Evolutionary conservation across 2,113 vertebrate species (phyloP), one percentile per base, ranked within the genome.

Genomic region (Hydrochoerus hydrochaeris): DNA sequence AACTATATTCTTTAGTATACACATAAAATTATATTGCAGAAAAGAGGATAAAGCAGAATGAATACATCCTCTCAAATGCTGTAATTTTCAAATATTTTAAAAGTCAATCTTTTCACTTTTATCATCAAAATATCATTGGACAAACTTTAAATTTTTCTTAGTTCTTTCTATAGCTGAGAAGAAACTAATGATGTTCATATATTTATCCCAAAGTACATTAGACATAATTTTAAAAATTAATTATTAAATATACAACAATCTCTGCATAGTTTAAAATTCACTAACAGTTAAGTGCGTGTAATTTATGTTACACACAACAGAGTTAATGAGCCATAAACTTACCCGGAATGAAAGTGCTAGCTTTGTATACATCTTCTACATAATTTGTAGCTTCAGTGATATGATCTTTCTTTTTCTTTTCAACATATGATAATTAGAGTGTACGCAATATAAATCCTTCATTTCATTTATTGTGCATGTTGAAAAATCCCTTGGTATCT

Each of bases 401-500:
- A 96, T 35, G 77, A 58, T 46, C 57, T 6, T 91, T 67, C 13
- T 5, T 57, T 78, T 86, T 95, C 11, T 4, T 96, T 97, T 97
- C 86, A 92, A 5, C 19, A 62, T 94, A 87, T 63, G 90, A 65
- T 95, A 96, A 96, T 84, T 97, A 24, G 60, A 97, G 20, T 46
- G 7, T 95, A n/a, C 60, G 14, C 96, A 83, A 89, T 94, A 12
- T 73, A 97, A 96, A 92, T 95, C 92, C 94, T 96, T 97, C 24
- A 97, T 97, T 97, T 97, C 16, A 95, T 96, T 97, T 98, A 41
- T 57, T 94, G 20, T 90, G 90, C 85, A 81, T 65, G 5, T 62
- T 91, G 90, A 46, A 78, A 85, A 11, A 24, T 93, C 95, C 14
- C 38, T 84, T 77, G 73, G 3, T n/a, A n/a, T 97, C 52, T 89